Evolutionary conservation across 2,888 invertebrate genomes (phyloP), one percentile per base, ranked within the genome.

Genomic region (Aelia acuminata): DNA sequence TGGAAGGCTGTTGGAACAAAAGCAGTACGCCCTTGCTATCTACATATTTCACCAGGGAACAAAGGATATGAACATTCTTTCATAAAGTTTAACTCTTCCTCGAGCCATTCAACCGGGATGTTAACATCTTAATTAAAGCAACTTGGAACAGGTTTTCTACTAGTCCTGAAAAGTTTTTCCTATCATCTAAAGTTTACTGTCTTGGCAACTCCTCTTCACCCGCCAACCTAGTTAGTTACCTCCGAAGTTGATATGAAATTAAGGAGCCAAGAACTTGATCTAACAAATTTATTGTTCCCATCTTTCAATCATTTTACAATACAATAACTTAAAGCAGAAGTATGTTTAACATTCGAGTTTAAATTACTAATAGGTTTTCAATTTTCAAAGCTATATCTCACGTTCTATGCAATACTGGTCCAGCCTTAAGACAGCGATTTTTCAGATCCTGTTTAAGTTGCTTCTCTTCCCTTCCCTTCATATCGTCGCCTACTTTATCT

Each of bases 51-150:
- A 80, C 43, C 35, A 5, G 4, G 43, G 22, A 47, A 80, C 80
- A 80, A 80, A 80, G 80, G 80, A 47, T 80, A 47, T 80, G 80
- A 47, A 80, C 80, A 80, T 80, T 80, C 80, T 80, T 80, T 80
- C 80, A 80, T n/a, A n/a, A 80, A 80, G 80, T 80, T 80, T n/a
- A 22, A 22, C 43, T 13, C n/a, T n/a, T 75, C 39, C 75, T 22
- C 31, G 5, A 75, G 75, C 80, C 80, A 80, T 80, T 80, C 10
- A 80, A 43, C 22, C 22, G 13, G 80, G 80, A 80, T 80, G 80
- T 80, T 80, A 80, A 80, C 80, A 80, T 80, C 80, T 80, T 80
- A 80, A 80, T 80, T 80, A 80, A 80, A 80, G n/a, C 80, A 80
- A 80, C 43, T 80, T 47, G 39, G 43, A 22, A 80, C 80, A 80